Evolutionary conservation across 2,888 invertebrate genomes (phyloP), one percentile per base, ranked within the genome.

Genomic region (Melanophora roralis): DNA sequence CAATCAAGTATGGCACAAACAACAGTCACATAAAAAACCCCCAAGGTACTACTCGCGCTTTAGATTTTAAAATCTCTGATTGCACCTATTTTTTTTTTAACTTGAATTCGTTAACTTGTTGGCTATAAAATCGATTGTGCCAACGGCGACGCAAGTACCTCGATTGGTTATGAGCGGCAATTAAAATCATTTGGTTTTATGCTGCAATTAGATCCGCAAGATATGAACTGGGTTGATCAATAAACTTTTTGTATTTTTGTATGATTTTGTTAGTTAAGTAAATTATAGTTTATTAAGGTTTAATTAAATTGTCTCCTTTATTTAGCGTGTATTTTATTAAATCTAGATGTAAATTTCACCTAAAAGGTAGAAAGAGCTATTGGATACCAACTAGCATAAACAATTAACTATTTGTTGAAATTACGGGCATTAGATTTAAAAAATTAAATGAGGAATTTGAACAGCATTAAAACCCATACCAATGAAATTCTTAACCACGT

Each of bases 141-240:
- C 40, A 40, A 40, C 16, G 27, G 23, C 23, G 5, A 40, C 12
- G 40, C 27, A 27, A 5, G 6, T 27, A 27, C 27, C 3, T 27
- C 38, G 8, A 21, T 62, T 27, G 55, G 55, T 62, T 53, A 40
- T 53, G 67, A 32, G 36, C 51, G 68, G 55, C 45, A 69, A 76
- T 71, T 77, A 77, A 71, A 77, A 32, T 19, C 64, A 49, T 40
- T 55, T 59, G 40, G 38, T 77, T 77, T 64, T 59, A 77, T 59
- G 64, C 49, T 64, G 53, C 67, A 69, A 53, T 27, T 27, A 57
- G 12, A 38, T n/a, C 38, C n/a, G n/a, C n/a, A 59, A 21, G 27
- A 43, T 23, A 23, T 40, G 53, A 16, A 38, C 27, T 57, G 68
- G 45, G 43, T 60, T 47, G 55, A 19, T 19, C 36, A 55, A 40